Evolutionary conservation across 2,888 invertebrate species (phyloP).

Genomic region (Drosophila testacea): DNA sequence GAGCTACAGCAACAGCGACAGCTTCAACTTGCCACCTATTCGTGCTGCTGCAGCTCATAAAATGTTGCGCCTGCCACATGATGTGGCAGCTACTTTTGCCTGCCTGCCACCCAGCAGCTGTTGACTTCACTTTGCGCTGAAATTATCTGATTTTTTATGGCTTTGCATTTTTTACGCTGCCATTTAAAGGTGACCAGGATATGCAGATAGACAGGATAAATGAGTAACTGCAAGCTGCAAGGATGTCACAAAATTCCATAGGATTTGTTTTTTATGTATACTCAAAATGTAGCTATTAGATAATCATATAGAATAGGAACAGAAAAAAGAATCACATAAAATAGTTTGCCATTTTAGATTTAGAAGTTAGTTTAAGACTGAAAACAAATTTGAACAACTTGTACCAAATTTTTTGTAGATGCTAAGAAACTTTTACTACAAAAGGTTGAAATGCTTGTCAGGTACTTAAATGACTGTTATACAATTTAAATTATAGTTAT

Average conservation of each 20-base stretch:
- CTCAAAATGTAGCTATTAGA: conserved; percentile 6
- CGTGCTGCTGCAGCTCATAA: conserved; percentile 57
- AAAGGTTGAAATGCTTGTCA: neutral
- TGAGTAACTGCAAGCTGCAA: conserved; percentile 5
- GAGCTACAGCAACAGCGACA: conserved; percentile 5
- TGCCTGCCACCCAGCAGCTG: conserved; percentile 1
- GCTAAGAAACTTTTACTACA: neutral
- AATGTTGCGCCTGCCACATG: conserved; percentile 33
- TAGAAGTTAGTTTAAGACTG: neutral
- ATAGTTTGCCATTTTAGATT: conserved; percentile 3
- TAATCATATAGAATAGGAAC: conserved; percentile 3
- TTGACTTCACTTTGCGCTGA: conserved; percentile 7
- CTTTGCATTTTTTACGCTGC: conserved; percentile 25
- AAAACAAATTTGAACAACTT: neutral
- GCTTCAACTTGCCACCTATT: conserved; percentile 29
- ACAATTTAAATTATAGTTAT: no score
- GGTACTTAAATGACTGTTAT: neutral
- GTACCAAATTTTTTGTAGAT: neutral
- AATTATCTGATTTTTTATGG: conserved; percentile 39
- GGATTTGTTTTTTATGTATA: conserved; percentile 11
- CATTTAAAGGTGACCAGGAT: conserved; percentile 10
- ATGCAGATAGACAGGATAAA: conserved; percentile 9
- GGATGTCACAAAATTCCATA: neutral
- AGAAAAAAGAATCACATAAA: neutral
- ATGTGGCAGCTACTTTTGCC: conserved; percentile 10